Evolutionary conservation across 2,797 vertebrate genomes (phyloP), one percentile per base, ranked within the genome.

Genomic region (Mus minutoides): DNA sequence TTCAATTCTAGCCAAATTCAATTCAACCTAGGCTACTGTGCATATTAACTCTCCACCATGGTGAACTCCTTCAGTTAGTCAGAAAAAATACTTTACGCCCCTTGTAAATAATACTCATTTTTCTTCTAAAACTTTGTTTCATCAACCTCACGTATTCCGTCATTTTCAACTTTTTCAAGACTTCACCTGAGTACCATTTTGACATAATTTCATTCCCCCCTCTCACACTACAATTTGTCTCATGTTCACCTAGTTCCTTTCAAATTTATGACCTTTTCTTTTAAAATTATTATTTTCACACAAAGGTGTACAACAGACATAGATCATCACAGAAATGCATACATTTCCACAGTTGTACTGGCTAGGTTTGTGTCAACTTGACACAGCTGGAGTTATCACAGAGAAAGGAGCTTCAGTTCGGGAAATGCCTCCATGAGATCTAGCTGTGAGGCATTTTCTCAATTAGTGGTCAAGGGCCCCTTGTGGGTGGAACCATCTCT

Each of bases 71-170:
- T 88, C 88, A 69, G 58, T 43, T 95, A 84, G 9, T 58, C 49
- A 89, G 24, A 64, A 46, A 16, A 16, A 1, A 16, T 46, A 24
- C 80, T 79, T 84, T 58, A 80, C 89, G 34, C 79, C 13, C 12
- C 69, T 89, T 93, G 8, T 43, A 43, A 64, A 26, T 37, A 37
- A 79, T 85, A n/a, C 34, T 92, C 54, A 90, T 67, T 93, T 85
- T 78, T 56, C 10, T 69, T 60, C 21, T 85, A 67, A 24, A 94
- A 73, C 49, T 26, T 89, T 75, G 29, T 84, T 89, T 82, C 5
- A 17, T 8, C 52, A 88, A 37, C 10, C 11, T 26, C 29, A 91
- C 1, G 19, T 71, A 52, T n/a, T 86, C 22, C 37, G 26, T 69
- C 1, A 52, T 40, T 40, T 62, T 64, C 14, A 14, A 80, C 26